Conservation (phyloP, 1,140 invertebrate genomes). For the Holcopasites calliopsidis region DNA sequence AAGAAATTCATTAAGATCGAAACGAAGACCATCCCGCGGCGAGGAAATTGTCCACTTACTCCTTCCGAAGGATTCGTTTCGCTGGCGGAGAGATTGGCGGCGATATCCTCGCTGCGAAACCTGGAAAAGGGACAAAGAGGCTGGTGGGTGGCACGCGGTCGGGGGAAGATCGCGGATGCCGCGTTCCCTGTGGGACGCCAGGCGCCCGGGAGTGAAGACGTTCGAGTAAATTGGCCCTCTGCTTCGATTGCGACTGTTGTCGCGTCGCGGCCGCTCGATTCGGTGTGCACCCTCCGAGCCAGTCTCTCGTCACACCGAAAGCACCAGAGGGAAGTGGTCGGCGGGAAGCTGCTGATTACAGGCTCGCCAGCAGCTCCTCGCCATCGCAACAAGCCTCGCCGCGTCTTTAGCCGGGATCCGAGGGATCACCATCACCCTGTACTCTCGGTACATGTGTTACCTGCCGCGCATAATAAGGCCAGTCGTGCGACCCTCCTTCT, state of each 20-base stretch:
- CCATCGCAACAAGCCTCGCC: background rate
- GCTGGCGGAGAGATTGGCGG: slow-evolving; percentile 5
- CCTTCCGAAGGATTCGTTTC: slow-evolving; percentile 38
- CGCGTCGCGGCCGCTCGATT: slow-evolving; percentile 42
- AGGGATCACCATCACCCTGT: slow-evolving; percentile 48
- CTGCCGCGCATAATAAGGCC: slow-evolving; percentile 59
- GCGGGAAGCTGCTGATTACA: slow-evolving; percentile 67
- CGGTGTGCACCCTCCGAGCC: slow-evolving; percentile 35
- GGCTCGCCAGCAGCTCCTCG: slow-evolving; percentile 26
- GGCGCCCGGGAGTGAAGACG: slow-evolving; percentile 70
- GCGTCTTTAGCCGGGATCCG: slow-evolving; percentile 40
- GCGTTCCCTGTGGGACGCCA: slow-evolving; percentile 64
- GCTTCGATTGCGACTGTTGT: slow-evolving; percentile 65
- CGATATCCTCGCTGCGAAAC: slow-evolving; percentile 26
- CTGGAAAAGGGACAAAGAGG: slow-evolving; percentile 11
- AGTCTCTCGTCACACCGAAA: slow-evolving; percentile 56
- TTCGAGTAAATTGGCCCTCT: slow-evolving; percentile 69
- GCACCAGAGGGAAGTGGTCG: slow-evolving; percentile 38
- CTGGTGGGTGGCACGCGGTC: background rate
- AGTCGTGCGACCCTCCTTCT: slow-evolving; percentile 16
- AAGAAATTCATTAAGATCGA: slow-evolving; percentile 11
- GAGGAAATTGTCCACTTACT: background rate
- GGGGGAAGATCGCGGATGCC: slow-evolving; percentile 63
- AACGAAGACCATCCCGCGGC: background rate
- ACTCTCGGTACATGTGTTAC: slow-evolving; percentile 57